Percentiles rank a stretch among this genome's conserved stretches.
phyloP scores from a whole-genome alignment of 2,888 invertebrate genomes.

The Nymphalis urticae region DNA sequence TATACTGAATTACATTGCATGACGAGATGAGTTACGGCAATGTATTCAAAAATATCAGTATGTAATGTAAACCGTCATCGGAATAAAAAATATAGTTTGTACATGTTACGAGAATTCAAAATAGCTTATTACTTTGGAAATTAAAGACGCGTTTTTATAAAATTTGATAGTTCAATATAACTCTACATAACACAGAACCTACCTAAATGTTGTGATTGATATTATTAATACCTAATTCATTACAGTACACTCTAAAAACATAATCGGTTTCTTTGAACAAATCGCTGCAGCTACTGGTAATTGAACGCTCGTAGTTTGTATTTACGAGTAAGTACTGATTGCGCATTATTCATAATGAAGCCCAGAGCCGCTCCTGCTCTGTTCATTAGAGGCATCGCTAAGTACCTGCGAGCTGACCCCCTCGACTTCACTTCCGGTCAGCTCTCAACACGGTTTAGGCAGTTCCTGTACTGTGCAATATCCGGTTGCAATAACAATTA shows the following conservation, averaged over 20 bases:
- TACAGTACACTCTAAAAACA: slow-evolving; percentile 38
- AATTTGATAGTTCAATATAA: no score
- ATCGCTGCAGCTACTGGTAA: slow-evolving; percentile 24
- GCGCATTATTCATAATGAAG: slow-evolving; percentile 52
- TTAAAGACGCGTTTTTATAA: no score
- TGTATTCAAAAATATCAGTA: slow-evolving; percentile 7
- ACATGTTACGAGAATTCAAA: no score
- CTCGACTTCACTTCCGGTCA: slow-evolving; percentile 60
- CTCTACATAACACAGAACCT: no score
- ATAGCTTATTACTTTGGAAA: no score
- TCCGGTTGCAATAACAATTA: slow-evolving; percentile 60
- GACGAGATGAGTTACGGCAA: slow-evolving; percentile 25
- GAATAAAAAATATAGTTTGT: not conserved
- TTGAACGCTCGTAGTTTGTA: slow-evolving; percentile 7
- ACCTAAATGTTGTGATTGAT: no score
- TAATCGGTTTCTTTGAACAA: slow-evolving; percentile 20
- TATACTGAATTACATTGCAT: slow-evolving; percentile 43
- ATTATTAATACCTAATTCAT: slow-evolving; percentile 1
- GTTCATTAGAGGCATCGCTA: slow-evolving; percentile 59
- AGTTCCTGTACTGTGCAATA: slow-evolving; percentile 65
- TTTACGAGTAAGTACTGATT: slow-evolving; percentile 11
- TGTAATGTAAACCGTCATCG: not conserved
- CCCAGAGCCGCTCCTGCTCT: slow-evolving; percentile 46
- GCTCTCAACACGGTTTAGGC: slow-evolving; percentile 54
- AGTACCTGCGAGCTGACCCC: slow-evolving; percentile 51